Conservation (phyloP, 2,888 invertebrate species). For the Pheosia gnoma region DNA sequence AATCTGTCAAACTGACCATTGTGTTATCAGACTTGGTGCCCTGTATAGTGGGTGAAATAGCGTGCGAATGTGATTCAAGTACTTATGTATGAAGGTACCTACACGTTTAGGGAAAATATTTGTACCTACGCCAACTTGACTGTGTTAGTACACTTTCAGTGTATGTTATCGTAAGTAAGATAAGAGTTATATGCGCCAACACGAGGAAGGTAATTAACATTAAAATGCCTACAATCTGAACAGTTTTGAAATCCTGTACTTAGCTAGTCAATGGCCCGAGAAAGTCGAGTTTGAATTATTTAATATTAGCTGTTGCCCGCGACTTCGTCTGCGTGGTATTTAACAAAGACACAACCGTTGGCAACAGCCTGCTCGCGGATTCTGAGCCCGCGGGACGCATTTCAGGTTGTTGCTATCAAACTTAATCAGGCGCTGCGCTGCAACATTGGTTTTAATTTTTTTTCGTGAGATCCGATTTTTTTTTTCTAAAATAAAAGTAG, state of each 20-base stretch:
- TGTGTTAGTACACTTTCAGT: constrained; percentile 16
- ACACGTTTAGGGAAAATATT: constrained; percentile 27
- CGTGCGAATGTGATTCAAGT: constrained; percentile 26
- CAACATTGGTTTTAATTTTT: no score
- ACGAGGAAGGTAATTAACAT: neutral
- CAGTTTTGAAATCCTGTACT: neutral
- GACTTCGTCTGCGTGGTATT: no score
- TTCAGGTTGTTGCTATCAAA: no score
- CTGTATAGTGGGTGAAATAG: constrained; percentile 50
- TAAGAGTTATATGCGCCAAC: neutral
- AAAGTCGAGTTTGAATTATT: constrained; percentile 33
- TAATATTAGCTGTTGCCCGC: constrained; percentile 29
- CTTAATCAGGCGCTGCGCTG: no score
- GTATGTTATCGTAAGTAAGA: constrained; percentile 5
- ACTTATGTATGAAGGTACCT: neutral
- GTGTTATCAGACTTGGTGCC: constrained; percentile 10
- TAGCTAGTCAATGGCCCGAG: constrained; percentile 4
- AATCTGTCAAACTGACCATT: no score
- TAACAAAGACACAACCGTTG: no score
- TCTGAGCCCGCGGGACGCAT: no score
- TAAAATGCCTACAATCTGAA: constrained; percentile 10
- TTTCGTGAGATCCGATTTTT: no score
- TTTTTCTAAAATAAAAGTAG: no score
- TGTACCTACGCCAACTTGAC: constrained; percentile 13
- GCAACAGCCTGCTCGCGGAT: no score